Percentiles rank a stretch among this genome's conserved stretches.
Conservation (phyloP, 2,113 vertebrate genomes). For the Casuarius casuarius region DNA sequence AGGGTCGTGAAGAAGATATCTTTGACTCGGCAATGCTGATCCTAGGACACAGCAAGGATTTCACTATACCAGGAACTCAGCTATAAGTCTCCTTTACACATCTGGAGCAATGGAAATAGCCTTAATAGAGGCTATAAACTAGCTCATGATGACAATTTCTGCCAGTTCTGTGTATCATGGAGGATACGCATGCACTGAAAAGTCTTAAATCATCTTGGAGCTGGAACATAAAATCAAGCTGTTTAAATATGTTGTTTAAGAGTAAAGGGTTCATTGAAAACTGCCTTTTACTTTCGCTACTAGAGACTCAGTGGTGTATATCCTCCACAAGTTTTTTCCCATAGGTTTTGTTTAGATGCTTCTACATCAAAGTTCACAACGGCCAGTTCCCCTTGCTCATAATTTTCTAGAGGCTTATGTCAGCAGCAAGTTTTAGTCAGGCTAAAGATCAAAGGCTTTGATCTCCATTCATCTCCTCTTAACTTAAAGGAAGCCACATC, state of each 20-base stretch:
- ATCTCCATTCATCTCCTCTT: slow-evolving; percentile 50
- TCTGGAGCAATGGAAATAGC: slow-evolving; percentile 56
- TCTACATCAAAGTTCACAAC: not conserved
- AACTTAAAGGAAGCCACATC: slow-evolving; percentile 61
- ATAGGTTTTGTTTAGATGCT: not conserved
- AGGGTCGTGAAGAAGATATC: slow-evolving; percentile 40
- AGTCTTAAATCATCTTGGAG: slow-evolving; percentile 36
- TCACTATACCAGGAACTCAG: not conserved
- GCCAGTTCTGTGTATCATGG: slow-evolving; percentile 6
- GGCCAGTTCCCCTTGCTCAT: not conserved
- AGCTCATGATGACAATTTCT: slow-evolving; percentile 52
- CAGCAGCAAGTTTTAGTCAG: slow-evolving; percentile 62
- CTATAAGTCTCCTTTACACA: slow-evolving; percentile 56
- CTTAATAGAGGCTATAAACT: slow-evolving; percentile 53
- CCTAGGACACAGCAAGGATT: slow-evolving; percentile 19
- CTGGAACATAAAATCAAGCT: slow-evolving; percentile 30
- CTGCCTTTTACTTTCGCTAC: not conserved
- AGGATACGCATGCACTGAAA: not conserved
- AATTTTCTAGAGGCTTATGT: slow-evolving; percentile 42
- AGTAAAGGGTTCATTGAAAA: slow-evolving; percentile 23
- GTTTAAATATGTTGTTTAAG: slow-evolving; percentile 40
- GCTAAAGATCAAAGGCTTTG: slow-evolving; percentile 73
- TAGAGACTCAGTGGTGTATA: not conserved
- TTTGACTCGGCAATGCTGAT: slow-evolving; percentile 25
- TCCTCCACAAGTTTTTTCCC: not conserved